Base-by-base conservation (phyloP, 2,888 invertebrate species). In the Lasioglossum zephyrum region DNA sequence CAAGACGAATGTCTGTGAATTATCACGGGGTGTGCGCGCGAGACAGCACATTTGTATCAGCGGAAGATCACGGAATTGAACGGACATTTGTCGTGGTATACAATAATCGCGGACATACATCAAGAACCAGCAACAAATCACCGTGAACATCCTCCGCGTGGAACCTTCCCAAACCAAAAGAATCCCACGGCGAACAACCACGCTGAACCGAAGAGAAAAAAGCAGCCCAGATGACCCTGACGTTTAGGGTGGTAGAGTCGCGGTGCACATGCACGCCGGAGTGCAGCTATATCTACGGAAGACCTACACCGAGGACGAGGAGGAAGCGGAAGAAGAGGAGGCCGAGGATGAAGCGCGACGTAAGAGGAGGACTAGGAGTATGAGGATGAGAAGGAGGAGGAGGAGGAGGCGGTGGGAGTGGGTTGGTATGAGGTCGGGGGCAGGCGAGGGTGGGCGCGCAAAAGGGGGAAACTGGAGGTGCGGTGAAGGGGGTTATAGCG, bases 401-500 rank as follows among this genome's bases (percentile, higher is more conserved):
- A 69, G 77, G 57, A 63, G 75, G 53, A 53, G 72, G 49, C 13
- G 63, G 70, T 13, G 36, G 63, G 26, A 60, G 13, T 26, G 0
- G 31, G 53, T 18, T n/a, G 72, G 78, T 69, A 66, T 66, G 66
- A 66, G 39, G 39, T 41, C 22, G 53, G 53, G 53, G n/a, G 69
- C 22, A 31, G 66, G 66, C 31, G 36, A n/a, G 49, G 66, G 63
- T 66, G 66, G 80, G 75, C n/a, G 47, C 41, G 63, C 73, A 31
- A 63, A n/a, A 79, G 18, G 36, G 63, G 75, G 74, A 77, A 83
- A 73, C 60, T 44, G 73, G 81, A 49, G 80, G 81, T 66, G 57
- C 69, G 70, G 63, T 41, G 18, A 70, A 72, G 75, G 84, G 80
- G 78, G 79, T 79, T 53, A 39, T 70, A 73, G 75, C 74, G 76